These are phyloP conservation scores for honey bee (Apis mellifera) DNA, from an alignment of 1,140 invertebrate genomes.

Conservation along the genomic window Amel_HAv3.1 CM009941.2:15879001-15879500, in stretches of 20 bases:
- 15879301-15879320: not conserved
- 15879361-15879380: not conserved
- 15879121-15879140: not conserved
- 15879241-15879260: not conserved
- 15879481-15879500: constrained; percentile 30
- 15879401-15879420: not conserved
- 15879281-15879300: not conserved
- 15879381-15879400: not conserved
- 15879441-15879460: not conserved
- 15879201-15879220: not conserved
- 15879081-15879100: too few species aligned
- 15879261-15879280: too few species aligned
- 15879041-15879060: too few species aligned
- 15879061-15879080: not conserved
- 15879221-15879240: too few species aligned
- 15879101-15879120: not conserved
- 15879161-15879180: constrained; percentile 2
- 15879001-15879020: too few species aligned
- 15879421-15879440: not conserved
- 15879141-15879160: not conserved
- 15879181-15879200: constrained; percentile 3
- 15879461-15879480: not conserved
- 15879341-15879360: not conserved
- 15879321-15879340: not conserved
- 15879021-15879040: too few species aligned